Evolutionary conservation across 2,797 vertebrate species (phyloP).

Genomic region (Rhincodon typus): DNA sequence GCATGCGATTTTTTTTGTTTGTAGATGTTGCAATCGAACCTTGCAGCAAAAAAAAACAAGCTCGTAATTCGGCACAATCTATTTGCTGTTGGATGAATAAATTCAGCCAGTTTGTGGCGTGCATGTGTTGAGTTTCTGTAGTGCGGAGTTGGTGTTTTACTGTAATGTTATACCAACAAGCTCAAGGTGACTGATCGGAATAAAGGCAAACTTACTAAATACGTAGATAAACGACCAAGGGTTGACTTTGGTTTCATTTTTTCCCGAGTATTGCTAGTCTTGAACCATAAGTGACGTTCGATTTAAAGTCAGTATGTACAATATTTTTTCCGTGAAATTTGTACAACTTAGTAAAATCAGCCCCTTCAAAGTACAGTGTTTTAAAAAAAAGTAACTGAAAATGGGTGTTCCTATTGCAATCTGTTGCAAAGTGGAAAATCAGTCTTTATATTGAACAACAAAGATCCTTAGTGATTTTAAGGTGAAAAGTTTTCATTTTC

Average conservation of each 20-base stretch:
- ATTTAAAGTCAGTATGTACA: not conserved
- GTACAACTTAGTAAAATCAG: not conserved
- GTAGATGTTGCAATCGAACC: not conserved
- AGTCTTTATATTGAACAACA: not conserved
- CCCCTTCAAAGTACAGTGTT: not conserved
- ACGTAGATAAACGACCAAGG: not conserved
- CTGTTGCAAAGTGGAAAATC: not conserved
- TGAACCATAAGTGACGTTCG: not conserved
- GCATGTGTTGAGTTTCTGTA: conserved; percentile 20
- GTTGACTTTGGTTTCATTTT: not conserved
- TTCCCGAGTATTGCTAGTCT: not conserved
- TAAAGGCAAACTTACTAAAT: conserved; percentile 17
- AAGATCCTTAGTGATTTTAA: not conserved
- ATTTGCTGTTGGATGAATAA: not conserved
- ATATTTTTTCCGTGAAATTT: not conserved
- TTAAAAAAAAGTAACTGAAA: not conserved
- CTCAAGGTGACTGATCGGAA: conserved; percentile 11
- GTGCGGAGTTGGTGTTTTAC: not conserved
- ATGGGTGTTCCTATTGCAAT: not conserved
- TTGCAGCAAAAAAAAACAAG: not conserved
- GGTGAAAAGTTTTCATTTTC: conserved; percentile 6
- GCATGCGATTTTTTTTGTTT: not conserved
- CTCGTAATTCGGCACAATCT: not conserved
- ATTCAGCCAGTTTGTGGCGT: not conserved
- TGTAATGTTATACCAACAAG: not conserved